Evolutionary conservation across 2,113 vertebrate species (phyloP).

Genomic region (Xenus cinereus): DNA sequence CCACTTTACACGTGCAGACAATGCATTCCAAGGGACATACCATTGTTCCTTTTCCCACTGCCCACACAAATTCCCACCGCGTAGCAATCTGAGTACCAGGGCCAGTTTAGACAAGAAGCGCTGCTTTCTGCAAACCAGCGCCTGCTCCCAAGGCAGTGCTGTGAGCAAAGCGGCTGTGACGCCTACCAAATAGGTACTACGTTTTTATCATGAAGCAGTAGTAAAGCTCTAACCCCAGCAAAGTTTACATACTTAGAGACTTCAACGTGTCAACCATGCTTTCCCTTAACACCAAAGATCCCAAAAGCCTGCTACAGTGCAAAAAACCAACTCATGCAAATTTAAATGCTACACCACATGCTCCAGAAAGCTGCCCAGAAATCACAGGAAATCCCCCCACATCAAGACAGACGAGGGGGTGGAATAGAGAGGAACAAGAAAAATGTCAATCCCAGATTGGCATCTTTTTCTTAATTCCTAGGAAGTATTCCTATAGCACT

Average conservation of each 20-base stretch:
- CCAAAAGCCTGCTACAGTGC: background rate
- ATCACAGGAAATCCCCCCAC: background rate
- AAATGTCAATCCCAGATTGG: background rate
- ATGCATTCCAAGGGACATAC: background rate
- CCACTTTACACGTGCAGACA: background rate
- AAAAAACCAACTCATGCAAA: background rate
- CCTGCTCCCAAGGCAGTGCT: background rate
- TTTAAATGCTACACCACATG: accelerated
- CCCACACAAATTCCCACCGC: slow-evolving; percentile 44
- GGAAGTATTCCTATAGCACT: background rate
- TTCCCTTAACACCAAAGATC: background rate
- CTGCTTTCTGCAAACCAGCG: background rate
- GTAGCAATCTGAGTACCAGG: background rate
- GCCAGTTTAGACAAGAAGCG: background rate
- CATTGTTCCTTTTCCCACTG: background rate
- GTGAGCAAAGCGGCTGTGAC: background rate
- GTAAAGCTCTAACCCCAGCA: background rate
- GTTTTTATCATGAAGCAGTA: background rate
- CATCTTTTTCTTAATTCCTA: background rate
- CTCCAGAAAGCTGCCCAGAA: background rate
- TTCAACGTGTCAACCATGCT: background rate
- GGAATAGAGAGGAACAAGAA: background rate
- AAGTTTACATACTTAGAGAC: background rate
- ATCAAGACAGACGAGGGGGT: background rate
- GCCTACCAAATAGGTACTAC: accelerated